These are phyloP conservation scores for Dichetophora obliterata DNA, from an alignment of 2,888 invertebrate genomes.

Conservation along the genomic window DNA sequence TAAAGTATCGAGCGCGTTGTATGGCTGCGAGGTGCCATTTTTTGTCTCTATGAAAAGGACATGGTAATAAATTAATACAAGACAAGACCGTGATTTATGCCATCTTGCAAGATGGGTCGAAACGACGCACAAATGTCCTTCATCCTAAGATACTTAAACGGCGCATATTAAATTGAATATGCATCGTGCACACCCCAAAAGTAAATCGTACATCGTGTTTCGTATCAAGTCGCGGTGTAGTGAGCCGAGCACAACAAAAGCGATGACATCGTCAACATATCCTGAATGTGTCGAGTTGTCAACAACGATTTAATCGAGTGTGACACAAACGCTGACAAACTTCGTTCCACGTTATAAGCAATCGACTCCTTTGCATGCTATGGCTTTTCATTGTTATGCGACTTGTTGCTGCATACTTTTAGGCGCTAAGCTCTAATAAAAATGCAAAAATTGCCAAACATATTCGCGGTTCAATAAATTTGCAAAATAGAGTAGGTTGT, in stretches of 20 bases:
- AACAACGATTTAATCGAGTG: constrained; percentile 43
- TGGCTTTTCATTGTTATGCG: constrained; percentile 20
- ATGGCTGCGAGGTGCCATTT: constrained; percentile 27
- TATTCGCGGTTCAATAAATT: constrained; percentile 61
- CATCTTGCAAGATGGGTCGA: not conserved
- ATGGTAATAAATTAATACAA: constrained; percentile 19
- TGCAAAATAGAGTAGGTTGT: constrained; percentile 48
- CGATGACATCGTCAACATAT: constrained; percentile 22
- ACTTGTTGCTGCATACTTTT: constrained; percentile 56
- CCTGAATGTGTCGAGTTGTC: constrained; percentile 32
- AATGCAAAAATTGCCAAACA: constrained; percentile 1
- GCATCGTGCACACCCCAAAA: constrained; percentile 46
- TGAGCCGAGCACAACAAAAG: constrained; percentile 11
- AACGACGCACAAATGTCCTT: not conserved
- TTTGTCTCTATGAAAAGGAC: not conserved
- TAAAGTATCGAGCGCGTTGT: not conserved
- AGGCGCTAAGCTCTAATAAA: constrained; percentile 48
- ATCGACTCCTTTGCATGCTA: constrained; percentile 25
- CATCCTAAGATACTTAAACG: constrained; percentile 37
- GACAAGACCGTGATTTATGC: constrained; percentile 30
- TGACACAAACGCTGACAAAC: constrained; percentile 32
- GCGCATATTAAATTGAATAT: constrained; percentile 60
- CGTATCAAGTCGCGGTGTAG: not conserved
- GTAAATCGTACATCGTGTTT: not conserved
- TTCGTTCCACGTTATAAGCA: not conserved